Conservation (phyloP, 2,113 vertebrate species). For the Ceratotherium simum region DNA sequence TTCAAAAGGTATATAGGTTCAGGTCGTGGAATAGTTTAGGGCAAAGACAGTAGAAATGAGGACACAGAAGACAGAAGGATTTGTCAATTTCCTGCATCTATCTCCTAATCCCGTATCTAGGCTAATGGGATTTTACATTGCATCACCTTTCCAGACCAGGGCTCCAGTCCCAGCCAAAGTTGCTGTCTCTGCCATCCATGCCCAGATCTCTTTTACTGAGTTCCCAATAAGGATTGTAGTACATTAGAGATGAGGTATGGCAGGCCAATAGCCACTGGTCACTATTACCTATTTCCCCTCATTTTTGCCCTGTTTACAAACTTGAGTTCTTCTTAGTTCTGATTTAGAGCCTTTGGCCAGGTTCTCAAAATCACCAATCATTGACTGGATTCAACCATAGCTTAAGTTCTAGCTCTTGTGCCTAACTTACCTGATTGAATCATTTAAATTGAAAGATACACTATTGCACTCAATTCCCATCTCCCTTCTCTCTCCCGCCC, state of each 20-base stretch:
- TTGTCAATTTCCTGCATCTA: neutral
- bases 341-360: neutral
- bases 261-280: neutral
- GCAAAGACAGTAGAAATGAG: constrained; percentile 37
- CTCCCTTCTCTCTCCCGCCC: neutral
- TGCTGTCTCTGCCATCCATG: neutral
- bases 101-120: neutral
- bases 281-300: neutral
- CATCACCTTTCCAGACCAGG: neutral
- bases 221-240: neutral
- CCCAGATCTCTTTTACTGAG: neutral
- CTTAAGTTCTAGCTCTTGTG: neutral
- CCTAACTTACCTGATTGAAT: neutral
- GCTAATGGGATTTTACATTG: neutral
- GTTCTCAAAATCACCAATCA: neutral
- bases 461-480: neutral
- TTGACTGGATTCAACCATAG: neutral
- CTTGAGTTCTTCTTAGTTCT: constrained; percentile 19
- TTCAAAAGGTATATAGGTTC: neutral
- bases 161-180: neutral
- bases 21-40: neutral
- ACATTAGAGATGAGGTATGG: neutral
- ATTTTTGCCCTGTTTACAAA: neutral
- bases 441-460: neutral
- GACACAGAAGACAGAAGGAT: neutral